phyloP scores from a whole-genome alignment of 1,140 invertebrate species.

The Ceratosolen fusciceps region DNA sequence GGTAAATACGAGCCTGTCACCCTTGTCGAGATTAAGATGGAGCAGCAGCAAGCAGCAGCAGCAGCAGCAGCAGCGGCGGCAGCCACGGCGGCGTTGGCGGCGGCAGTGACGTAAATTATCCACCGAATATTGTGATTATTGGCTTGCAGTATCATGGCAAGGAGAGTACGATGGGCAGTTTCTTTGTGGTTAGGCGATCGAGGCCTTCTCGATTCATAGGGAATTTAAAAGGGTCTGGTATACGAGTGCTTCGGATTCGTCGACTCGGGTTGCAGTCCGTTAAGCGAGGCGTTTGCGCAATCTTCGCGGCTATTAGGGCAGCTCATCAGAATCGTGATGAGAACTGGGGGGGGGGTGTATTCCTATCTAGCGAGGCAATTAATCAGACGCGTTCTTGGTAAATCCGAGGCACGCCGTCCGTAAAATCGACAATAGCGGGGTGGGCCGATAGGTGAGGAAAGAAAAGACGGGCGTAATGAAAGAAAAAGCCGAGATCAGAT shows the following conservation, averaged over 20 bases:
- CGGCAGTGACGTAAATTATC: too few relatives aligned
- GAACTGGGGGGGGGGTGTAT: background rate
- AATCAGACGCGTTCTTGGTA: conserved; percentile 15
- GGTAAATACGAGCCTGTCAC: too few relatives aligned
- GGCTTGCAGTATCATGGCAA: too few relatives aligned
- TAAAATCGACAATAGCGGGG: background rate
- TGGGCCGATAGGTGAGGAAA: background rate
- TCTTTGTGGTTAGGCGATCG: too few relatives aligned
- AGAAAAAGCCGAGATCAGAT: conserved; percentile 1
- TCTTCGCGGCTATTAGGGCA: conserved; percentile 16
- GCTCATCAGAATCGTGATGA: conserved; percentile 34
- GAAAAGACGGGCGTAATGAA: background rate
- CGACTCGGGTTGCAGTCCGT: background rate
- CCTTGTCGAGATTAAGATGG: too few relatives aligned
- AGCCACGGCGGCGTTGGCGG: too few relatives aligned
- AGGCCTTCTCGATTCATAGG: too few relatives aligned
- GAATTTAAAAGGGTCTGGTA: too few relatives aligned
- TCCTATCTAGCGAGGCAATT: conserved; percentile 25
- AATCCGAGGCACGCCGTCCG: background rate
- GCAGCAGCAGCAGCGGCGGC: too few relatives aligned
- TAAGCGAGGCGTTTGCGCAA: conserved; percentile 20
- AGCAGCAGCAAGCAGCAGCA: too few relatives aligned
- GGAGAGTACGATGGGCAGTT: too few relatives aligned
- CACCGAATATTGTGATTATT: too few relatives aligned
- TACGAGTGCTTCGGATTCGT: background rate